Evolutionary conservation across 2,113 vertebrate species (phyloP), one percentile per base, ranked within the genome.

Genomic region (Ictidomys tridecemlineatus): DNA sequence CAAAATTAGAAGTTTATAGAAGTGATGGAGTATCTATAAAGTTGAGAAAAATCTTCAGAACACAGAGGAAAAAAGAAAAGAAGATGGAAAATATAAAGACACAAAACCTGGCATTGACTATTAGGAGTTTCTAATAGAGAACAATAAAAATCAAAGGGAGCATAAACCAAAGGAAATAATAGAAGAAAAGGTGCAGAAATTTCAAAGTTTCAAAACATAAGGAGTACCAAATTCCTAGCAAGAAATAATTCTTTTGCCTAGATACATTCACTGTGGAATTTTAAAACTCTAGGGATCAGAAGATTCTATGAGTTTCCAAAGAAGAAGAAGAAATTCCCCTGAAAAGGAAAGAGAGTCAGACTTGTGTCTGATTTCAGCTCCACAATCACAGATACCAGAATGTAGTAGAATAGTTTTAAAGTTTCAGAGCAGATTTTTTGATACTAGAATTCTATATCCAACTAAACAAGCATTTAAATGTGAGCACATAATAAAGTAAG

Each of bases 371-470:
- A 28, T 30, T 74, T 87, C 26, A 11, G 74, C 89, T 53, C 12
- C 16, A 58, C 24, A 89, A 28, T 1, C 30, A 58, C 30, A 32
- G 48, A 45, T 20, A 3, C 74, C 48, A 20, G 51, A 76, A 73
- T 72, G 30, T 2, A 69, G 45, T 26, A 45, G 34, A 13, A 14
- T 12, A 67, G 32, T 45, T 45, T 58, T 34, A 48, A 90, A 80
- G 28, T 77, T 77, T 70, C 3, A 85, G 58, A 89, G 34, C 28
- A 85, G 85, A 89, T 72, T 77, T 63, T 80, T 86, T 72, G 26
- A 93, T 85, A 85, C 51, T 85, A 80, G 48, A 93, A 76, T 90
- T 90, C 51, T 70, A 12, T 45, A 58, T 76, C 77, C 80, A 93
- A 48, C 6, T 42, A 74, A 89, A 24, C 12, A 92, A 78, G 39